These are phyloP conservation scores for Cepaea hortensis DNA, from an alignment of 2,888 invertebrate genomes.

Conservation along the genomic window DNA sequence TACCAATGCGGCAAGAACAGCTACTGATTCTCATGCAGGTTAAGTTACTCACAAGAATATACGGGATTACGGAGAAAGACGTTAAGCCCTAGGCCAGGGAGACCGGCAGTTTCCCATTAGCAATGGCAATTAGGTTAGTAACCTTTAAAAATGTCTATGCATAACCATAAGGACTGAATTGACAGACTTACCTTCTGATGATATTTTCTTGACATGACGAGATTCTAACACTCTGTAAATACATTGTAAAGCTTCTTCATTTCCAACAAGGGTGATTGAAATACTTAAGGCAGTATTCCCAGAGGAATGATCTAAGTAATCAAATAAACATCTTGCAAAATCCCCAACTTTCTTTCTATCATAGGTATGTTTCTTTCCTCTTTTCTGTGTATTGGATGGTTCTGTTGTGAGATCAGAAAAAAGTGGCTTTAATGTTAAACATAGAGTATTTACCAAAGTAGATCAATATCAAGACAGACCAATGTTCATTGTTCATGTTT, in stretches of 20 bases:
- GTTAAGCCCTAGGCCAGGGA: too few relatives aligned
- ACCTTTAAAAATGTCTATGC: too few relatives aligned
- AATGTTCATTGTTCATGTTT: too few relatives aligned
- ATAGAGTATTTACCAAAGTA: too few relatives aligned
- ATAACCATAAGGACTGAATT: neutral
- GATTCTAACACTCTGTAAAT: slow-evolving; percentile 10
- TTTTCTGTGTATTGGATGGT: neutral
- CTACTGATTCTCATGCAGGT: too few relatives aligned
- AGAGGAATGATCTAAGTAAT: neutral
- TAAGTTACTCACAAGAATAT: too few relatives aligned
- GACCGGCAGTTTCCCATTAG: too few relatives aligned
- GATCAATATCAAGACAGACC: too few relatives aligned
- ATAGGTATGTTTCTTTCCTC: neutral
- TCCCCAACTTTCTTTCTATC: neutral
- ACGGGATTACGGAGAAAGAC: too few relatives aligned
- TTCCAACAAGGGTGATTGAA: neutral
- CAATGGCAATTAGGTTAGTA: too few relatives aligned
- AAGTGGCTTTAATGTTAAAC: neutral
- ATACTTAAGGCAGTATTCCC: neutral
- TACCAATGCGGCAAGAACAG: too few relatives aligned
- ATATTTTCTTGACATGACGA: neutral
- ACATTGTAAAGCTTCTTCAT: neutral
- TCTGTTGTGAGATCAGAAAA: slow-evolving; percentile 2
- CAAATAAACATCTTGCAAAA: slow-evolving; percentile 1
- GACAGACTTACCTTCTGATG: neutral